Evolutionary conservation across 2,888 invertebrate species (phyloP).

Genomic region (Leptura quadrifasciata): DNA sequence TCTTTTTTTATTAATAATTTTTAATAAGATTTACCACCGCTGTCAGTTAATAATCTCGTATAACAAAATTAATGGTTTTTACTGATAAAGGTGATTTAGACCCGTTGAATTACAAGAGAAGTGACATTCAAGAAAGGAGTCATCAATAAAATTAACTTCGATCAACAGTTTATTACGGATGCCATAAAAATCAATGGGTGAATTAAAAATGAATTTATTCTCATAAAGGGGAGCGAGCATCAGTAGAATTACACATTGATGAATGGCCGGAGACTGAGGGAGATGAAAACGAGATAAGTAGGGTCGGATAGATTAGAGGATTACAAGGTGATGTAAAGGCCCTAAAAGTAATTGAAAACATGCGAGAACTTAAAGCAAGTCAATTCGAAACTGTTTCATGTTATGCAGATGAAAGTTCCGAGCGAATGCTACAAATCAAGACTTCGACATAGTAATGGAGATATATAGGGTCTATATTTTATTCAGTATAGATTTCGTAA

Average conservation of each 20-base stretch:
- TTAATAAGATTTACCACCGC: neutral
- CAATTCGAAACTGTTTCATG: neutral
- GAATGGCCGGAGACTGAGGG: neutral
- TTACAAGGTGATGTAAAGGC: slow-evolving; percentile 21
- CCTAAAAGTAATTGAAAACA: slow-evolving; percentile 28
- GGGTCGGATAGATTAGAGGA: slow-evolving; percentile 25
- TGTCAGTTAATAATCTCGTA: neutral
- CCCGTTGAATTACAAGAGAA: neutral
- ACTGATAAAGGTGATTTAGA: neutral
- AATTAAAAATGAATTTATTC: slow-evolving; percentile 23
- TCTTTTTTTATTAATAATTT: neutral
- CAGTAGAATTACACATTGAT: neutral
- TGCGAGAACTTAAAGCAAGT: slow-evolving; percentile 1
- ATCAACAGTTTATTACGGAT: neutral
- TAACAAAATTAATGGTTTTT: neutral
- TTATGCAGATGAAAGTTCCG: neutral
- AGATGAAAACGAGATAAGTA: slow-evolving; percentile 15
- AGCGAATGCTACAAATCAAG: slow-evolving; percentile 2
- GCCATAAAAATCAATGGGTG: neutral
- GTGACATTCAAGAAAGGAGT: neutral
- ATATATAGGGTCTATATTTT: neutral
- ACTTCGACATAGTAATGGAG: neutral
- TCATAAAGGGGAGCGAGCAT: neutral
- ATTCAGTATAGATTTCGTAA: neutral
- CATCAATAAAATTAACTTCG: slow-evolving; percentile 13